Evolutionary conservation across 2,888 invertebrate genomes (phyloP).

Genomic region (Unio delphinus): DNA sequence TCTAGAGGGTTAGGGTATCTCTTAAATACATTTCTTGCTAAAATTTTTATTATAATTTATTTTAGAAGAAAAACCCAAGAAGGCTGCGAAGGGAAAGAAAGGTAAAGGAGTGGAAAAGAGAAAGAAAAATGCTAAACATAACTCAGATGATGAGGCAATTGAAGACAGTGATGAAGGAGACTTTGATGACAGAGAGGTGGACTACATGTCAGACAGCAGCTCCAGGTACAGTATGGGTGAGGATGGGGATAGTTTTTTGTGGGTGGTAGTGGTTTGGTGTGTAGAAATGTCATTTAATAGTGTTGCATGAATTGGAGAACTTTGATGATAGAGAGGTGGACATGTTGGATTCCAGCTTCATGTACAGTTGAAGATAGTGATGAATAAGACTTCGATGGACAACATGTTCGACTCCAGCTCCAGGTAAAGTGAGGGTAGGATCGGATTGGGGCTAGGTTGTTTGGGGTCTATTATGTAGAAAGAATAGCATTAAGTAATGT

Average conservation of each 20-base stretch:
- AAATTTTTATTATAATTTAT: constrained; percentile 1
- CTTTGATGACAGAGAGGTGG: constrained; percentile 93
- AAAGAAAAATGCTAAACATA: constrained; percentile 79
- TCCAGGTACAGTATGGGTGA: constrained; percentile 30
- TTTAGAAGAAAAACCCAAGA: constrained; percentile 43
- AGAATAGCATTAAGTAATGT: too few species aligned
- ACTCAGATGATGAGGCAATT: constrained; percentile 83
- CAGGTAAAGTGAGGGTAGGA: too few species aligned
- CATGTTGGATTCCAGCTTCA: constrained; percentile 80
- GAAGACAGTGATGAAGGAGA: constrained; percentile 99
- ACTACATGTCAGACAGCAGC: constrained; percentile 87
- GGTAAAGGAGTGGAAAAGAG: constrained; percentile 75
- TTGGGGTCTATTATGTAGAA: too few species aligned
- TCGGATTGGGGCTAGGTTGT: too few species aligned
- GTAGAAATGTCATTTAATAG: too few species aligned
- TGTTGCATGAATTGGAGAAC: constrained; percentile 77
- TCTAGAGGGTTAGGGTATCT: neutral
- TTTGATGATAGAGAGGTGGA: constrained; percentile 95
- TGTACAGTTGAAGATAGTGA: constrained; percentile 86
- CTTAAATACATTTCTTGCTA: neutral
- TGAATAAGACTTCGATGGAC: constrained; percentile 90
- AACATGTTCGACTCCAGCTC: too few species aligned
- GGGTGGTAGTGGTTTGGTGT: too few species aligned
- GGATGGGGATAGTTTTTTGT: too few species aligned
- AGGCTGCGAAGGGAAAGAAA: constrained; percentile 42